Evolutionary conservation across 1,140 invertebrate genomes (phyloP).

Genomic region (Pachypsylla venusta): DNA sequence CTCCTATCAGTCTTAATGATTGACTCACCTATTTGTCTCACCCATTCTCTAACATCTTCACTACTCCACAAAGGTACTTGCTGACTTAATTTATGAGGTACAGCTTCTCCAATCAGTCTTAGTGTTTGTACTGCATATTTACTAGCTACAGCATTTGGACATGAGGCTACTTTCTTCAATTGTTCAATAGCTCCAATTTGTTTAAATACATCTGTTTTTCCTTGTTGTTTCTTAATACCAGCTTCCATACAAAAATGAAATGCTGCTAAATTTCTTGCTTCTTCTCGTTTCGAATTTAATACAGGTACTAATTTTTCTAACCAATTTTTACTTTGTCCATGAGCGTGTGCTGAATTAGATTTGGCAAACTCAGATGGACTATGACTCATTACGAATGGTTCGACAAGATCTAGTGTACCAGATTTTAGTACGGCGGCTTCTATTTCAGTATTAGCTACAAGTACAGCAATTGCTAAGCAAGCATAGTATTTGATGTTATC

Average conservation of each 20-base stretch:
- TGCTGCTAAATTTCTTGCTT: slow-evolving; percentile 89
- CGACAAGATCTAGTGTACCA: slow-evolving; percentile 85
- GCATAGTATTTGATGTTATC: slow-evolving; percentile 98
- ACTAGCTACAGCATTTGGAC: slow-evolving; percentile 92
- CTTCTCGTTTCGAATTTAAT: slow-evolving; percentile 86
- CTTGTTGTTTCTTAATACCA: slow-evolving; percentile 91
- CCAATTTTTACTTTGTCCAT: slow-evolving; percentile 95
- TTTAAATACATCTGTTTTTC: slow-evolving; percentile 82
- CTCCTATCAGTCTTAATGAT: slow-evolving; percentile 85
- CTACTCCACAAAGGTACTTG: slow-evolving; percentile 95
- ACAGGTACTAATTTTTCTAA: slow-evolving; percentile 83
- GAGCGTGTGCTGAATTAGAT: slow-evolving; percentile 79
- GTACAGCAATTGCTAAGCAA: slow-evolving; percentile 87
- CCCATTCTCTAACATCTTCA: slow-evolving; percentile 94
- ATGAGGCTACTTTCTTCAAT: slow-evolving; percentile 90
- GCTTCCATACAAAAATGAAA: slow-evolving; percentile 99
- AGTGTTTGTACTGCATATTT: slow-evolving; percentile 94
- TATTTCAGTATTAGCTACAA: slow-evolving; percentile 96
- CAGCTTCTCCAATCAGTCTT: slow-evolving; percentile 85
- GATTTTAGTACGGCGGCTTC: slow-evolving; percentile 91
- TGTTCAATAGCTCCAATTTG: slow-evolving; percentile 93
- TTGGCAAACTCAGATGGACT: slow-evolving; percentile 90
- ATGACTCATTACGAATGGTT: slow-evolving; percentile 88
- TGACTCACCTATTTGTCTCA: slow-evolving; percentile 53
- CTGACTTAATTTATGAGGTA: slow-evolving; percentile 93